phyloP scores from a whole-genome alignment of 2,888 invertebrate species.

The Caenorhabditis zanzibari region DNA sequence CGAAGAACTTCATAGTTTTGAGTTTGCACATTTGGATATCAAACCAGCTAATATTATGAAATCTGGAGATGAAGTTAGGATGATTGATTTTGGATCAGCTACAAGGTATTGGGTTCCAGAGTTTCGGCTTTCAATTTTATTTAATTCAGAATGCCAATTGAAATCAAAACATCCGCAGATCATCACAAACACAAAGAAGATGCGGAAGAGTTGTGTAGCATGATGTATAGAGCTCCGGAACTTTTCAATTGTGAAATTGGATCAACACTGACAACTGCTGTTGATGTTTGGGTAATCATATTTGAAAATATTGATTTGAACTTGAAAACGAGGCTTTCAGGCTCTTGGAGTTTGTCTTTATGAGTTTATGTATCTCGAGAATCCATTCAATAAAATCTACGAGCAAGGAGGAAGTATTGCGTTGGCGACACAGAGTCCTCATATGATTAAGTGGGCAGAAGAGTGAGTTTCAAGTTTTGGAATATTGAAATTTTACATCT shows the following conservation, averaged over 20 bases:
- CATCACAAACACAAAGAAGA: conserved; percentile 87
- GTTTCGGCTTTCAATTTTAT: conserved; percentile 57
- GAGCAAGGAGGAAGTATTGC: conserved; percentile 93
- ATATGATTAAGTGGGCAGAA: conserved; percentile 65
- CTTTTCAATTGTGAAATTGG: conserved; percentile 91
- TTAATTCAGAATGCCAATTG: conserved; percentile 82
- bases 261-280: conserved; percentile 90
- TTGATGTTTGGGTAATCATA: conserved; percentile 92
- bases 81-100: conserved; percentile 90
- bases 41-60: conserved; percentile 92
- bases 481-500: background rate
- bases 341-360: conserved; percentile 92
- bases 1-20: conserved; percentile 68
- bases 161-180: conserved; percentile 84
- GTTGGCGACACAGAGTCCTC: conserved; percentile 87
- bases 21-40: conserved; percentile 87
- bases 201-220: conserved; percentile 91
- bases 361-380: conserved; percentile 91
- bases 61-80: conserved; percentile 86
- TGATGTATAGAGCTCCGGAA: conserved; percentile 93
- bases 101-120: conserved; percentile 30
- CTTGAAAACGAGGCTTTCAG: conserved; percentile 86
- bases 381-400: conserved; percentile 91
- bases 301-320: too few relatives aligned
- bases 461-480: conserved; percentile 47